Evolutionary conservation across 2,113 vertebrate species (phyloP), one percentile per base, ranked within the genome.

Genomic region (Pteruthius melanotis): DNA sequence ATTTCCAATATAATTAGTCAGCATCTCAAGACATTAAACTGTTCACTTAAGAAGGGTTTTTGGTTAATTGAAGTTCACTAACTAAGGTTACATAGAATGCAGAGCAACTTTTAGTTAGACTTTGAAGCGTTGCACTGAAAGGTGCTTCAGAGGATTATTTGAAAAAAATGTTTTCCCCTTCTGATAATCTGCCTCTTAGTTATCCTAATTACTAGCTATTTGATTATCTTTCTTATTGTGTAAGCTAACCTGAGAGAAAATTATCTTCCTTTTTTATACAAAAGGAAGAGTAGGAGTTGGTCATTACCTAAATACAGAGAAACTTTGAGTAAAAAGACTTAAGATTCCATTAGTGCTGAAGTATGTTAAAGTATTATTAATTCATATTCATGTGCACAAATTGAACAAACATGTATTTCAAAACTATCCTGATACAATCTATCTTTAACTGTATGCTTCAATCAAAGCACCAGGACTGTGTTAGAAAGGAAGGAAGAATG

Each of bases 131-230:
- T 90, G 56, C 42, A 68, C 22, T 65, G 30, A 88, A 75, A 20
- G 4, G 13, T 80, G 26, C 75, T 88, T 85, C 40, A 66, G 78
- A 60, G 39, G 50, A 89, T 90, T 87, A 54, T 84, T 35, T 61
- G 47, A 61, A 85, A 78, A 78, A 66, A 57, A 49, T 47, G 13
- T 49, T 88, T 86, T 90, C 53, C 53, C 9, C 54, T 26, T 83
- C 68, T 84, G 89, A 81, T 83, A 86, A 83, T 78, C 64, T 93
- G 33, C 42, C 24, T 89, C 57, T 83, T 94, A 95, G 69, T 61
- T 57, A 56, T 84, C 40, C 39, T 92, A 50, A 63, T 87, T 87
- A 74, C 24, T 83, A 79, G 63, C 49, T 17, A 40, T 89, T 93
- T 94, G 47, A 69, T 90, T 86, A 19, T 86, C 30, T 86, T 87